Percentiles rank a stretch among this genome's conserved stretches.
Conservation (phyloP, 1,140 invertebrate genomes). For the Temnothorax curvispinosus region DNA sequence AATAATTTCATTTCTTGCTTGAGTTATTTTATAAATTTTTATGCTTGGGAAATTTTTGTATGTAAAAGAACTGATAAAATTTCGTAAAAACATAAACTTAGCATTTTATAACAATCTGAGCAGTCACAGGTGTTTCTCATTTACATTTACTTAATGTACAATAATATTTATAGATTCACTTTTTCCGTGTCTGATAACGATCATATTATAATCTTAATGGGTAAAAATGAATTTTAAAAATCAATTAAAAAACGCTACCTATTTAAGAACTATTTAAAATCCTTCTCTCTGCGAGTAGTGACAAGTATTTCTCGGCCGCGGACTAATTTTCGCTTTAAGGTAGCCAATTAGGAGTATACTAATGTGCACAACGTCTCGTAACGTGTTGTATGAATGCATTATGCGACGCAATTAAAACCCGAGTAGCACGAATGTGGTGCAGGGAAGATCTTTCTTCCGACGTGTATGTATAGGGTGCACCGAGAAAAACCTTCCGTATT, state of each 20-base stretch:
- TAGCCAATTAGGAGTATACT: slow-evolving; percentile 47
- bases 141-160: neutral
- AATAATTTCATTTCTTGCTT: neutral
- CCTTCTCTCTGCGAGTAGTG: neutral
- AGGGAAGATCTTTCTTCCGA: neutral
- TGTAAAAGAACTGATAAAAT: neutral
- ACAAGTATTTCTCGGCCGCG: slow-evolving; percentile 30
- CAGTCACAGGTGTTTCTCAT: neutral
- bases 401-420: slow-evolving; percentile 45
- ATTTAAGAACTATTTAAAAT: slow-evolving; percentile 3
- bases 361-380: slow-evolving; percentile 39
- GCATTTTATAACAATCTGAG: neutral
- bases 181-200: neutral
- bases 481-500: neutral
- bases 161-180: neutral
- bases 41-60: neutral
- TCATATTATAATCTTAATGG: slow-evolving; percentile 12
- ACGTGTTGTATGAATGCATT: slow-evolving; percentile 49
- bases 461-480: slow-evolving; percentile 2
- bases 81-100: neutral
- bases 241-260: neutral
- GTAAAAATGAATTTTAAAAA: neutral
- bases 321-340: slow-evolving; percentile 49
- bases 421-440: slow-evolving; percentile 29
- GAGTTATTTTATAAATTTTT: neutral